Base-by-base conservation (phyloP, 2,113 vertebrate species). In the Seriola aureovittata region DNA sequence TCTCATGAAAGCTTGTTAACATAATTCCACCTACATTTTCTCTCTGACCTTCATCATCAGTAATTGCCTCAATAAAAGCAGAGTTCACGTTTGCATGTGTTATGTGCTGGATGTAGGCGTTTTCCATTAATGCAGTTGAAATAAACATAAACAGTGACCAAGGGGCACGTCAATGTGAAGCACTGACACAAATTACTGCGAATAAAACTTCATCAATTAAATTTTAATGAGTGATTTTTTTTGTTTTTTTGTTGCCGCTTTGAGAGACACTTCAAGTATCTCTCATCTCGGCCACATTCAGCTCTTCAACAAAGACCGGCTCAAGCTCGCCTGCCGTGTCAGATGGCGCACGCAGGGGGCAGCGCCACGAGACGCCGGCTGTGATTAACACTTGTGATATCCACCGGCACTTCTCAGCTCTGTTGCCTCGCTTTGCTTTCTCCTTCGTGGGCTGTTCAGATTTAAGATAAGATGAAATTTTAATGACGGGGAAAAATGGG, bases 401-500 rank as follows among this genome's bases (percentile, higher is more conserved):
- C 70, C 69, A 60, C 38, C 70, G 38, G n/a, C 60, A 25, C 16
- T 42, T 60, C 80, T 71, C 69, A 11, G 50, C 34, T 44, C 73
- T 54, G 69, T 62, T 74, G 72, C 71, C 52, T 57, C 5, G 59
- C 78, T 65, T 29, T 54, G 78, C 75, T 71, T 44, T 72, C 64
- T 17, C 65, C 10, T 16, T 72, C 71, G 75, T 48, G 70, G 72
- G 67, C 70, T 71, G 29, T 75, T 52, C 69, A 71, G 85, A 84
- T 89, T 83, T 69, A 50, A 86, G 73, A 88, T 77, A 80, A 84
- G 84, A 88, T 87, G 36, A 89, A 86, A 89, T 66, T 86, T 90
- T 85, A 84, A 90, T 81, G 85, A 79, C 52, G 63, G 66, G 66
- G 71, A 71, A 69, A 82, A 70, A 3, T 59, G 80, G 82, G 75